Percentiles rank a stretch among this genome's conserved stretches.
Conservation (phyloP, 2,888 invertebrate genomes). For the Nezara viridula region DNA sequence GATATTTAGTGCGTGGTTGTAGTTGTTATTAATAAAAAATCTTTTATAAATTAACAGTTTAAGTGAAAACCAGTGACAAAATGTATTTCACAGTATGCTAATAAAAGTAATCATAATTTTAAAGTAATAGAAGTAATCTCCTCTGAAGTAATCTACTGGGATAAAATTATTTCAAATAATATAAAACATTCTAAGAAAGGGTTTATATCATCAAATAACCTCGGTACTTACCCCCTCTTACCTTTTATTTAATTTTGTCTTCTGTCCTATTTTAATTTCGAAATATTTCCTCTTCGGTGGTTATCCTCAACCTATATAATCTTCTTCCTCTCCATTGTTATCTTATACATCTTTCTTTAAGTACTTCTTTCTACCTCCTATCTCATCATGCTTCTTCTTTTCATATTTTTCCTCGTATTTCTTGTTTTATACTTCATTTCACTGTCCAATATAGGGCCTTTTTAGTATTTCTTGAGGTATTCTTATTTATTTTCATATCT, state of each 20-base stretch:
- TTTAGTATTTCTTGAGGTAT: background rate
- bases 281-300: background rate
- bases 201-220: background rate
- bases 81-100: no score
- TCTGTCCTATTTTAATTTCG: background rate
- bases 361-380: background rate
- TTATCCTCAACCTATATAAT: background rate
- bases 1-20: background rate
- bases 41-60: no score
- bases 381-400: background rate
- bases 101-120: no score
- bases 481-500: no score
- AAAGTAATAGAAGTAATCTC: no score
- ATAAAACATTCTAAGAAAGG: background rate
- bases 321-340: background rate
- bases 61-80: no score
- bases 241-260: background rate
- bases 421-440: background rate
- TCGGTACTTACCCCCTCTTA: background rate
- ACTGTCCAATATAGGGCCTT: background rate
- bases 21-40: background rate
- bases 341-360: background rate
- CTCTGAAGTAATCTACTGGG: accelerated
- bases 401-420: background rate
- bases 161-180: background rate